Percentiles rank a stretch among this genome's conserved stretches.
Evolutionary conservation across 2,113 vertebrate genomes (phyloP).

Genomic region (Myotis yumanensis): DNA sequence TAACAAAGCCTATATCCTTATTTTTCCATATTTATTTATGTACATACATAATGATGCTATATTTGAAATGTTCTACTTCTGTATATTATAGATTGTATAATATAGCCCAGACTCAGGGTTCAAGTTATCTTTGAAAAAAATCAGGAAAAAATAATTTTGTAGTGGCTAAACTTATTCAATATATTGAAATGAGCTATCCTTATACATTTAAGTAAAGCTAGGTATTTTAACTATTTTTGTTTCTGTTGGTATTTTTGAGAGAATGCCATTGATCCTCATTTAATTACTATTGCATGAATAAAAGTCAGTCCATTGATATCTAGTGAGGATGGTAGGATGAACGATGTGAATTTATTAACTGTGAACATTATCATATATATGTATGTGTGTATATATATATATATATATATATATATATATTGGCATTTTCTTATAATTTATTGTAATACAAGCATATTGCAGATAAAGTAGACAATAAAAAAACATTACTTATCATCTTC

Average conservation of each 20-base stretch:
- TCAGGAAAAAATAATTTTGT: not conserved
- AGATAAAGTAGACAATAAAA: constrained; percentile 29
- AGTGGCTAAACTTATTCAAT: not conserved
- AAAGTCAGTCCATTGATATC: constrained; percentile 7
- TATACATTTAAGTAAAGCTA: not conserved
- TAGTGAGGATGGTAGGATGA: not conserved
- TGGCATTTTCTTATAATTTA: constrained; percentile 6
- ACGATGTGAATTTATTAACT: not conserved
- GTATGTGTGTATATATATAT: not conserved
- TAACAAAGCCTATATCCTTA: not conserved
- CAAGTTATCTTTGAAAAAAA: constrained; percentile 8
- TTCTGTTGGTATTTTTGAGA: constrained; percentile 34
- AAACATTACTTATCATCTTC: not conserved
- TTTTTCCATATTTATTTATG: constrained; percentile 9
- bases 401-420: no score
- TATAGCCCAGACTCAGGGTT: not conserved
- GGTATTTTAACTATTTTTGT: constrained; percentile 25
- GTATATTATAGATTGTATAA: not conserved
- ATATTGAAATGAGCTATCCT: constrained; percentile 30
- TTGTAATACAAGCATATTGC: not conserved
- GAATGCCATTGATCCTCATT: not conserved
- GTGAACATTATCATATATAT: not conserved
- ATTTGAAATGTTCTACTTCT: not conserved
- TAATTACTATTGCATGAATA: constrained; percentile 36
- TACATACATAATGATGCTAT: not conserved